Evolutionary conservation across 2,888 invertebrate genomes (phyloP).

Genomic region (Patella depressa): DNA sequence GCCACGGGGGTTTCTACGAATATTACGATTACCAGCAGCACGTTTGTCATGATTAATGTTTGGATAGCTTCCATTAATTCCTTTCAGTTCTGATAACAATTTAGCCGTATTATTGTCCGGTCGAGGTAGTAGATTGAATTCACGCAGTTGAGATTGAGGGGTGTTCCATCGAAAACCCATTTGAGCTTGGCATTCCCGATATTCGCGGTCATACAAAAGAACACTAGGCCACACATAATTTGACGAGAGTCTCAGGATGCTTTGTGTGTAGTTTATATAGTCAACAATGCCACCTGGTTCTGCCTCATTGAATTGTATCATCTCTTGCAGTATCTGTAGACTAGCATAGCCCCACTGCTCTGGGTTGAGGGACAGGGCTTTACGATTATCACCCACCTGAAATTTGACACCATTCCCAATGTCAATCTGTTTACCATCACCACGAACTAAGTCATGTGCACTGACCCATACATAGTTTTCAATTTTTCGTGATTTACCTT

Average conservation of each 20-base stretch:
- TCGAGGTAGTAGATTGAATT: background rate
- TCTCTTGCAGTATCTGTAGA: background rate
- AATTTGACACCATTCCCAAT: no score
- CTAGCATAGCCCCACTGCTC: conserved; percentile 3
- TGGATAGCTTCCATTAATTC: no score
- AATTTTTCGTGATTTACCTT: no score
- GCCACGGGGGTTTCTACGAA: background rate
- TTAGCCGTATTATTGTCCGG: no score
- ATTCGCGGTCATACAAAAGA: background rate
- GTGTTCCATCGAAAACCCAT: background rate
- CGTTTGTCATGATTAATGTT: no score
- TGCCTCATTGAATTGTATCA: background rate
- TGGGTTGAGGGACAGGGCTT: no score
- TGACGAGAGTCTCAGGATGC: background rate
- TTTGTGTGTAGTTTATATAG: background rate
- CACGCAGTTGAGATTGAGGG: background rate
- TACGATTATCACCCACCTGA: no score
- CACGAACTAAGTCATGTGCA: no score
- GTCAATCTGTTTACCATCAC: no score
- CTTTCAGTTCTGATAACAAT: no score
- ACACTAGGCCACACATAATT: background rate
- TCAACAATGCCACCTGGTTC: background rate
- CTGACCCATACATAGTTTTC: no score
- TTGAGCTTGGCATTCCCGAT: background rate
- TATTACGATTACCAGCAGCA: background rate